phyloP scores from a whole-genome alignment of 2,888 invertebrate species.

The Diarsia dahlii region DNA sequence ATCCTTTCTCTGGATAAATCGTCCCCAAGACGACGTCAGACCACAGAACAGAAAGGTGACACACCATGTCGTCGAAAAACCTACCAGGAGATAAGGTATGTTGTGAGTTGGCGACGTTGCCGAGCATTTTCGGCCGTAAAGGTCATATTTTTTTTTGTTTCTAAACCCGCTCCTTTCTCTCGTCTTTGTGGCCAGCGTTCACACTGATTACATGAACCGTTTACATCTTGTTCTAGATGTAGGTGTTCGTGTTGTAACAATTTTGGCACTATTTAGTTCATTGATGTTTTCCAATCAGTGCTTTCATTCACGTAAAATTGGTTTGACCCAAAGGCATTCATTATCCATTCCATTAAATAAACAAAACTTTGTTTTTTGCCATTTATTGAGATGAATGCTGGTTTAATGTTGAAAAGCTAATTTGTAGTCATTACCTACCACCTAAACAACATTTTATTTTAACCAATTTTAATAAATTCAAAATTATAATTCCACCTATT shows the following conservation, averaged over 20 bases:
- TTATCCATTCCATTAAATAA: background rate
- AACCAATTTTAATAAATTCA: too few relatives aligned
- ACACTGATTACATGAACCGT: slow-evolving; percentile 53
- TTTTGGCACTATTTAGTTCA: slow-evolving; percentile 27
- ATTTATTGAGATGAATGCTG: background rate
- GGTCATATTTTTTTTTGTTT: slow-evolving; percentile 85
- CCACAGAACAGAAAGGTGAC: slow-evolving; percentile 84
- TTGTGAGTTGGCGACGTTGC: slow-evolving; percentile 71
- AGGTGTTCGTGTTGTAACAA: slow-evolving; percentile 17
- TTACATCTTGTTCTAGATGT: slow-evolving; percentile 26
- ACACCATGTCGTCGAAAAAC: slow-evolving; percentile 94
- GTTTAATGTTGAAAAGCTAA: background rate
- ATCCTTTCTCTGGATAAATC: slow-evolving; percentile 90
- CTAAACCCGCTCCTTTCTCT: slow-evolving; percentile 85
- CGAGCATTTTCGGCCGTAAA: slow-evolving; percentile 73
- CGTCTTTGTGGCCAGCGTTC: slow-evolving; percentile 69
- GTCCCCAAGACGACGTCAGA: slow-evolving; percentile 89
- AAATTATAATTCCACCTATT: too few relatives aligned
- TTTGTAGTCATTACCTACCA: background rate
- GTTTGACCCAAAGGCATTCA: slow-evolving; percentile 29
- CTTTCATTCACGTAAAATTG: slow-evolving; percentile 15
- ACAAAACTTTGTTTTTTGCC: slow-evolving; percentile 6
- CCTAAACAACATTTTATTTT: too few relatives aligned
- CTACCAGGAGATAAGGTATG: slow-evolving; percentile 96
- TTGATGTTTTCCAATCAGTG: slow-evolving; percentile 24